Base-by-base conservation (phyloP, 1,140 invertebrate species). In the Luehdorfia chinensis region DNA sequence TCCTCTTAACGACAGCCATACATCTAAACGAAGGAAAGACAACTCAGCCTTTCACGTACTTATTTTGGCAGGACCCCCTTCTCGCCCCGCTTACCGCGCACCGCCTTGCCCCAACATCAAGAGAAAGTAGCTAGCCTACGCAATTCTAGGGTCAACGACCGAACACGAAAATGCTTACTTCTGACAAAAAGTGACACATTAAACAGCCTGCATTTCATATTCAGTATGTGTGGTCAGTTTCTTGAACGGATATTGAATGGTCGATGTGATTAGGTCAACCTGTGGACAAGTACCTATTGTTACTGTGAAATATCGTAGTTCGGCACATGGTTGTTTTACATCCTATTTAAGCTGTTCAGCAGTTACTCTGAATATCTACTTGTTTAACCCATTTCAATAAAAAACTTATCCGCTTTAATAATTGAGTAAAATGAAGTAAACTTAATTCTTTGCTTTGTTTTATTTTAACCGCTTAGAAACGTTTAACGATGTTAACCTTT, bases 41-140 rank as follows among this genome's bases (percentile, higher is more conserved):
- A 61, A 68, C 69, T 59, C 47, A 81, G 75, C 79, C 83, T 86
- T 86, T 86, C 79, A 84, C 83, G 72, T 70, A 69, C 69, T 76
- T 79, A 75, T 81, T 86, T 86, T 80, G 83, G 83, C 76, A 86
- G 75, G 71, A 84, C 71, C 76, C 77, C 77, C 75, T 64, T 66
- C 71, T 55, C 70, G 30, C 64, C 70, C 50, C 66, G 54, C 66
- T 53, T 52, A 47, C 59, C 62, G 50, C 69, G 37, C 59, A 59
- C 67, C 72, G 66, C 70, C 58, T 67, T 60, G 66, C 65, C 59
- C 61, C 74, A 76, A 68, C 70, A 66, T 46, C 66, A 54, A 78
- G 81, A 86, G 81, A 86, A 86, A 86, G 79, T 84, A 84, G 81
- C 77, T 81, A 73, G 74, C 75, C 81, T 84, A 86, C 81, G 81